phyloP scores from a whole-genome alignment of 2,888 invertebrate genomes.

The Iselma pallidipennis region DNA sequence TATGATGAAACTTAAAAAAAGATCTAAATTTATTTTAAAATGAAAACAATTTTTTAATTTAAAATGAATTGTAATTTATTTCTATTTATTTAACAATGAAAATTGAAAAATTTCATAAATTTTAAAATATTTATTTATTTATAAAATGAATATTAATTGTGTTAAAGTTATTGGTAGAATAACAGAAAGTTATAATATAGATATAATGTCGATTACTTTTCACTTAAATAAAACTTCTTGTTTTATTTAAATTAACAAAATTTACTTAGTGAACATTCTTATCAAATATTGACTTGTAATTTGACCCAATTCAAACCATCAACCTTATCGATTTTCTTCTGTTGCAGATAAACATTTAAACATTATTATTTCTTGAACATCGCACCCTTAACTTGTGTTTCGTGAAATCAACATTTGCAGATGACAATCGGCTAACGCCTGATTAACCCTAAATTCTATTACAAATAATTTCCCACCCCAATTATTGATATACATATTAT shows the following conservation, averaged over 20 bases:
- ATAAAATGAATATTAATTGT: constrained; percentile 11
- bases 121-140: constrained; percentile 8
- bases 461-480: background rate
- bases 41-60: background rate
- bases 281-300: constrained; percentile 1
- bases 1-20: background rate
- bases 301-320: constrained; percentile 4
- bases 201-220: too few relatives aligned
- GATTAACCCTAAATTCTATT: background rate
- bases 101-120: too few relatives aligned
- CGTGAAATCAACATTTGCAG: constrained; percentile 3
- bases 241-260: background rate
- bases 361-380: constrained; percentile 6
- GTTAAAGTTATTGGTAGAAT: background rate
- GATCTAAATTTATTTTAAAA: background rate
- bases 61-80: background rate
- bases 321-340: background rate
- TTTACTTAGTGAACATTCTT: background rate
- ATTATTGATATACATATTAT: background rate
- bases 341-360: background rate
- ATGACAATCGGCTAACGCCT: background rate
- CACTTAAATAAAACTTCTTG: too few relatives aligned
- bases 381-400: background rate
- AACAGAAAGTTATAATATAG: background rate
- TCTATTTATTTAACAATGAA: too few relatives aligned